A percentile compares a stretch with the other conserved stretches of the same genome.
Conservation (phyloP, 64 coral and sea anemone species). For the Anthopleura sola region DNA sequence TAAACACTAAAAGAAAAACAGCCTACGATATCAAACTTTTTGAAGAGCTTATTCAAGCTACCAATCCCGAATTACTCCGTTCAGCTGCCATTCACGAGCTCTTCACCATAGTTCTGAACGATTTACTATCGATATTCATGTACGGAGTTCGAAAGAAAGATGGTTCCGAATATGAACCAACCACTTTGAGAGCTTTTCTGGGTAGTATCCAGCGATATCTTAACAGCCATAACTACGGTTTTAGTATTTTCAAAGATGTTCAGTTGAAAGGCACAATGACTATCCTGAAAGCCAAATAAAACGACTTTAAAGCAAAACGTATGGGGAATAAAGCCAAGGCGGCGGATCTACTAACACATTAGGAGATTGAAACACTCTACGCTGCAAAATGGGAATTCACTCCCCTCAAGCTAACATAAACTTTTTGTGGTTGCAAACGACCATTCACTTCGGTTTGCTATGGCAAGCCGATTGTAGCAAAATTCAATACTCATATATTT, state of each 20-base stretch:
- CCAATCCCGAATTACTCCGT: neutral
- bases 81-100: neutral
- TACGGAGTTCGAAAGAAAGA: slow-evolving; percentile 11
- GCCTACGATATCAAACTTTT: neutral
- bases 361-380: slow-evolving; percentile 31
- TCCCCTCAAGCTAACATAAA: neutral
- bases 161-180: slow-evolving; percentile 9
- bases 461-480: too few relatives aligned
- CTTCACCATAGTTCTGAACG: neutral
- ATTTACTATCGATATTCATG: neutral
- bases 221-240: slow-evolving; percentile 47
- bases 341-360: slow-evolving; percentile 2
- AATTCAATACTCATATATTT: too few relatives aligned
- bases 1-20: slow-evolving; percentile 1
- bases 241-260: slow-evolving; percentile 29
- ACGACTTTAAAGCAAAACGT: slow-evolving; percentile 23
- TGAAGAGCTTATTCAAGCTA: neutral
- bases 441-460: slow-evolving; percentile 26
- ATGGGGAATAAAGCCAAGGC: slow-evolving; percentile 16
- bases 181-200: slow-evolving; percentile 22
- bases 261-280: slow-evolving; percentile 30
- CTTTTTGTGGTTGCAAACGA: slow-evolving; percentile 16
- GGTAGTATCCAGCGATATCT: slow-evolving; percentile 16
- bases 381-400: slow-evolving; percentile 14
- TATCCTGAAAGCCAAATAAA: slow-evolving; percentile 16